phyloP scores from a whole-genome alignment of 2,888 invertebrate genomes.

The Sphaerophoria taeniata region DNA sequence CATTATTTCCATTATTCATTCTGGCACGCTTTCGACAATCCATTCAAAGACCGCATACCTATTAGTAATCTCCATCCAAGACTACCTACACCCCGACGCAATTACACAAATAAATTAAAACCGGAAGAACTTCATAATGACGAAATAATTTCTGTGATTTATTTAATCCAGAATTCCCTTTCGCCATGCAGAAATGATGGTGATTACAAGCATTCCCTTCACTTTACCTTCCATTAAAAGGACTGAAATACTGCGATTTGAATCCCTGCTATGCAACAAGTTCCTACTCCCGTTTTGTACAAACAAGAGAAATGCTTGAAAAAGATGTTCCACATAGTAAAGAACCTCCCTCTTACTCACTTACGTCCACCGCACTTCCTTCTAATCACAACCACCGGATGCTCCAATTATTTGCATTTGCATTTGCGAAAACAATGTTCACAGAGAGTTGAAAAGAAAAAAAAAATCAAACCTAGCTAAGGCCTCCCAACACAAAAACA shows the following conservation, averaged over 20 bases:
- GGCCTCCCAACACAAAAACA: not conserved
- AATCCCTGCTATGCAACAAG: slow-evolving; percentile 54
- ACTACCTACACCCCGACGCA: slow-evolving; percentile 1
- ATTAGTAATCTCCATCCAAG: not conserved
- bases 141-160: slow-evolving; percentile 53
- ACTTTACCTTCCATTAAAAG: not conserved
- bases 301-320: not conserved
- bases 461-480: slow-evolving; percentile 26
- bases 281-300: not conserved
- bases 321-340: slow-evolving; percentile 41
- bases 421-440: slow-evolving; percentile 67
- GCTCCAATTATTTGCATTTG: slow-evolving; percentile 72
- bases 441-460: slow-evolving; percentile 24
- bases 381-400: slow-evolving; percentile 71
- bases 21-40: slow-evolving; percentile 19
- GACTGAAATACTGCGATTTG: not conserved
- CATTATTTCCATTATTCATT: slow-evolving; percentile 12
- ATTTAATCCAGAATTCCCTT: slow-evolving; percentile 43
- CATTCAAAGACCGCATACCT: not conserved
- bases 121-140: slow-evolving; percentile 64
- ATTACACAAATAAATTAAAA: slow-evolving; percentile 31
- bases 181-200: slow-evolving; percentile 31
- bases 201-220: slow-evolving; percentile 12
- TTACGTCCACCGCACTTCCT: slow-evolving; percentile 45
- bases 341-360: slow-evolving; percentile 8